Conservation (phyloP, 2,113 vertebrate genomes). For the Malurus cyaneus region DNA sequence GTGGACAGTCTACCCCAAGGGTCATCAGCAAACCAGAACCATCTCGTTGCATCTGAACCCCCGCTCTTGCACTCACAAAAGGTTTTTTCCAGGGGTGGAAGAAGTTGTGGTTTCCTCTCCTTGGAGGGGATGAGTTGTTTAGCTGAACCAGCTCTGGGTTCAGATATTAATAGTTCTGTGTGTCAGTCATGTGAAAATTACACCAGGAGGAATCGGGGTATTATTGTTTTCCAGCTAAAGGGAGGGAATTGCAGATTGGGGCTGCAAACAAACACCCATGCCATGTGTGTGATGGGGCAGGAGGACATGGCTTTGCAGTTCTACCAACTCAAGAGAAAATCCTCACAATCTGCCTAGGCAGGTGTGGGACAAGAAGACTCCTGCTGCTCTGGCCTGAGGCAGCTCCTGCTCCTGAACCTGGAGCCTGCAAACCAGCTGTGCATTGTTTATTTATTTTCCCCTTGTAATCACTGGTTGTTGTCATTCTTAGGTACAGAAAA, state of each 20-base stretch:
- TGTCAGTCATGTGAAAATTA: constrained; percentile 48
- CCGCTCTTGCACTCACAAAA: background rate
- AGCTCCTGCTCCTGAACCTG: background rate
- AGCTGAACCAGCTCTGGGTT: background rate
- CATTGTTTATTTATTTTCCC: background rate
- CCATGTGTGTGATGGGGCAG: background rate
- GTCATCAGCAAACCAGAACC: background rate
- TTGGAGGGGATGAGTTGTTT: constrained; percentile 26
- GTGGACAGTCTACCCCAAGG: background rate
- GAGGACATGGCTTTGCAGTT: background rate
- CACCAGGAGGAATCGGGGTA: background rate
- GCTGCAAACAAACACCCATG: background rate
- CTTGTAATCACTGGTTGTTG: too few species aligned
- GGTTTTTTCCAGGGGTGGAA: background rate
- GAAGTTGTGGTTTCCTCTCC: background rate
- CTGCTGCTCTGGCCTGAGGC: background rate
- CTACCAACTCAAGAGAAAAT: background rate
- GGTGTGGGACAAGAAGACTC: background rate
- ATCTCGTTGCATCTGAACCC: background rate
- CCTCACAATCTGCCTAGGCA: background rate
- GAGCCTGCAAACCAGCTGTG: background rate
- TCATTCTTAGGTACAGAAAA: background rate
- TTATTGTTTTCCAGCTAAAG: background rate
- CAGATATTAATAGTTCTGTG: constrained; percentile 33
- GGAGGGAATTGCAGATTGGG: background rate